Percentiles rank a stretch among this genome's conserved stretches.
phyloP scores from a whole-genome alignment of 2,888 invertebrate genomes.

The Dynastes maya region DNA sequence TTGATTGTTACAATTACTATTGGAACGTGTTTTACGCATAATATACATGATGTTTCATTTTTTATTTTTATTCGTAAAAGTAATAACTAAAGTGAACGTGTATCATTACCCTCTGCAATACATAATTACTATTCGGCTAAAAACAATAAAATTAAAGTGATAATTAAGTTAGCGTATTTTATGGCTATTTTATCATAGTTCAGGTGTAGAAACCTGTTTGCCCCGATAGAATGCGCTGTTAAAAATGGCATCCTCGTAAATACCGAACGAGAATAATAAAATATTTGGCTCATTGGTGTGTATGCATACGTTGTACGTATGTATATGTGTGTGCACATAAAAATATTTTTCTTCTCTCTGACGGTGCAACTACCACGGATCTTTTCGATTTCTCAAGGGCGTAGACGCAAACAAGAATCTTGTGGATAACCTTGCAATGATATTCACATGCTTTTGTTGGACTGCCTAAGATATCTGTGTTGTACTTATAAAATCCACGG shows the following conservation, averaged over 20 bases:
- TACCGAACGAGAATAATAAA: slow-evolving; percentile 33
- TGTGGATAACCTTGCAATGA: slow-evolving; percentile 42
- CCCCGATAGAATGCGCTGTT: slow-evolving; percentile 13
- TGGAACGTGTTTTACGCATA: too few species aligned
- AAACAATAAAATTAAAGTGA: slow-evolving; percentile 32
- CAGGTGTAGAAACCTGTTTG: slow-evolving; percentile 22
- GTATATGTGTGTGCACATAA: not conserved
- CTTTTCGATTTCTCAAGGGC: slow-evolving; percentile 37
- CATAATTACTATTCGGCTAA: slow-evolving; percentile 2
- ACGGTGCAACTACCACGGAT: slow-evolving; percentile 24
- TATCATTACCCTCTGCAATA: not conserved
- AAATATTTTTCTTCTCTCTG: slow-evolving; percentile 19
- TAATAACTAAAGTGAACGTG: too few species aligned
- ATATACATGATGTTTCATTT: too few species aligned
- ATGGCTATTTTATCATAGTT: slow-evolving; percentile 21
- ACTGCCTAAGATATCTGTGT: slow-evolving; percentile 30
- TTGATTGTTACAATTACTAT: too few species aligned
- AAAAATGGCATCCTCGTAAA: slow-evolving; percentile 39
- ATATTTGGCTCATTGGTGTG: slow-evolving; percentile 27
- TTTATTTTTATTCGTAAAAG: too few species aligned
- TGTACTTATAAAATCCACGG: not conserved
- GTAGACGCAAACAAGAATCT: slow-evolving; percentile 44
- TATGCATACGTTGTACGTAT: not conserved
- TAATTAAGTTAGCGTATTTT: slow-evolving; percentile 23
- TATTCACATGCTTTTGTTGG: slow-evolving; percentile 38